Base-by-base conservation (phyloP, 2,888 invertebrate genomes). In the Poecilobothrus nobilitatus region DNA sequence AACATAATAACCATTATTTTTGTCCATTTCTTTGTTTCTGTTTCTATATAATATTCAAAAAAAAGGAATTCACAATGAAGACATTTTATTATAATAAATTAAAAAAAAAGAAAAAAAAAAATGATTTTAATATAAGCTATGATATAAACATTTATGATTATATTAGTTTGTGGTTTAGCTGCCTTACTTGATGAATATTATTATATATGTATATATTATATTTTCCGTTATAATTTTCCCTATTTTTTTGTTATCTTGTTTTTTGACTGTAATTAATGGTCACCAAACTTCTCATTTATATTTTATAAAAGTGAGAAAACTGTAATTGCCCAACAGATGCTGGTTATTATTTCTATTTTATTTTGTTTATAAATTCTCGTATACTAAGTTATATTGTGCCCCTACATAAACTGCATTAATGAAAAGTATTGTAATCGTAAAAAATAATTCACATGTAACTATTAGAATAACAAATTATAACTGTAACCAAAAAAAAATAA, bases 211-310 rank as follows among this genome's bases (percentile, higher is more conserved):
- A 12, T 53, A 53, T 53, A 10, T 44, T 3, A 15, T 44, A 12
- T 53, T 18, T 12, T 53, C 15, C n/a, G 15, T 53, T 9, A 53
- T 18, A 6, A 53, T 18, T 53, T 53, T 53, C 1, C 3, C 18
- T 53, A n/a, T n/a, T 41, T 53, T 53, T 53, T 2, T 53, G 9
- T n/a, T 53, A 18, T 53, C 1, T 53, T 53, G n/a, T 53, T 53
- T 53, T 53, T 53, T 53, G 53, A 53, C 53, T 53, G 53, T 53
- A 53, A 53, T 53, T 53, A 53, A 53, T 53, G 53, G 53, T 53
- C 15, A 18, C n/a, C 53, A 53, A 18, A 6, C 37, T 37, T 37
- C 7, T 8, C 12, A 37, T 37, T 37, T 37, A 10, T 37, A 37
- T 37, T 37, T 37, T 37, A 8, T 37, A 10, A 10, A 37, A 37